Evolutionary conservation across 1,140 invertebrate genomes (phyloP), one percentile per base, ranked within the genome.

Genomic region (Ridgeia piscesae): DNA sequence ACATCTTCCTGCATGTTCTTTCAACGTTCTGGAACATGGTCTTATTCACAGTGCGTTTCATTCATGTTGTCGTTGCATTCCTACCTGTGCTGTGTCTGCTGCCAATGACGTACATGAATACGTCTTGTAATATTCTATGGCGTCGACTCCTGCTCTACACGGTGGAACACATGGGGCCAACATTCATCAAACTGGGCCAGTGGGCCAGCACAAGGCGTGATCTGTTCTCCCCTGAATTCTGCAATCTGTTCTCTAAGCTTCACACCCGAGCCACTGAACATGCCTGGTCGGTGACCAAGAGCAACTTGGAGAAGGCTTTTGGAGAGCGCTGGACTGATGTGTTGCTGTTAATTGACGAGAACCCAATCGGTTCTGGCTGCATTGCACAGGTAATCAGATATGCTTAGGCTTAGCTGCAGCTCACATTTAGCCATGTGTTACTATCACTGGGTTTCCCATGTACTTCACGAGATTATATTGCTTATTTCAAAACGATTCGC

Each of bases 141-240:
- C 93, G 93, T 91, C 35, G 77, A 33, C 89, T 93, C 1, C 77
- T 94, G 2, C 92, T 94, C 21, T n/a, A 89, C 21, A 93, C 93
- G 8, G 92, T 97, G 33, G 95, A 96, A 93, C 94, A 94, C 77
- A 95, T 96, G 42, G 96, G 96, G 0, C 96, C 96, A 2, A 96
- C 96, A 34, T 96, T 96, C 88, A 94, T 96, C 31, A 97, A 97
- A 94, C 95, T 97, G n/a, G 96, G 96, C 8, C 96, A 97, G 93
- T 97, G 96, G 96, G 95, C 95, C 8, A 96, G 96, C 6, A 97
- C 96, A 27, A 92, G 96, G 31, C 93, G 95, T 92, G 96, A 97
- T 94, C 92, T 97, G 35, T 96, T 96, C 93, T 94, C 96, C 0
- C 93, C 94, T 34, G 95, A 96, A 91, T 93, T 96, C 88, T 97